Evolutionary conservation across 1,140 invertebrate species (phyloP).

Genomic region (Achroia grisella): DNA sequence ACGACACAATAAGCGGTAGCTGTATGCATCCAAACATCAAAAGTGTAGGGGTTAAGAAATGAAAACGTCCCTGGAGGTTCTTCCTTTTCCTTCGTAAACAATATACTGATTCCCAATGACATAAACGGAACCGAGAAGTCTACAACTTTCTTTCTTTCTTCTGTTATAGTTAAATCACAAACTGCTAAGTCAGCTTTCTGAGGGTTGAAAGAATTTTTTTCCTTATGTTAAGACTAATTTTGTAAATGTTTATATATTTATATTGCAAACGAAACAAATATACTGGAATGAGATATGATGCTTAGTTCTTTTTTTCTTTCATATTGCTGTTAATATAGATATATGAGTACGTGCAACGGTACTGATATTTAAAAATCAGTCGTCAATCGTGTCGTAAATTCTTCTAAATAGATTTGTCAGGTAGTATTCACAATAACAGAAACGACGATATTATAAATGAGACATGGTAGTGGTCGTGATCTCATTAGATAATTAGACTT

Average conservation of each 20-base stretch:
- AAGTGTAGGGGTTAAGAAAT: slow-evolving; percentile 86
- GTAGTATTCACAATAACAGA: no score
- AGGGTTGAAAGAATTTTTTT: slow-evolving; percentile 6
- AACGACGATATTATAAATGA: no score
- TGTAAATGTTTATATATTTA: not conserved
- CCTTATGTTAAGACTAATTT: not conserved
- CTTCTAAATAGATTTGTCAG: no score
- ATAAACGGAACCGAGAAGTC: slow-evolving; percentile 96
- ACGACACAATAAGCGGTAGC: slow-evolving; percentile 86
- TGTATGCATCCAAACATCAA: slow-evolving; percentile 91
- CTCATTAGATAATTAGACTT: no score
- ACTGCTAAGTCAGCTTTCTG: slow-evolving; percentile 92
- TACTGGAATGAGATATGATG: no score
- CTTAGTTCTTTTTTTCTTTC: no score
- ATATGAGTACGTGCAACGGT: no score
- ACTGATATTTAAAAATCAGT: no score
- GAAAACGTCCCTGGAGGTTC: slow-evolving; percentile 83
- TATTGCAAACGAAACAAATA: not conserved
- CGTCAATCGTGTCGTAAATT: no score
- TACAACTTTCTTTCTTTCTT: slow-evolving; percentile 85
- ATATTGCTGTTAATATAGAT: no score
- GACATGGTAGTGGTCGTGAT: no score
- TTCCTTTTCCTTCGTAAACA: slow-evolving; percentile 82
- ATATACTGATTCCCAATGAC: slow-evolving; percentile 87
- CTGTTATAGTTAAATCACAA: slow-evolving; percentile 93